phyloP scores from a whole-genome alignment of 1,140 invertebrate species.

The Marisa cornuarietis region DNA sequence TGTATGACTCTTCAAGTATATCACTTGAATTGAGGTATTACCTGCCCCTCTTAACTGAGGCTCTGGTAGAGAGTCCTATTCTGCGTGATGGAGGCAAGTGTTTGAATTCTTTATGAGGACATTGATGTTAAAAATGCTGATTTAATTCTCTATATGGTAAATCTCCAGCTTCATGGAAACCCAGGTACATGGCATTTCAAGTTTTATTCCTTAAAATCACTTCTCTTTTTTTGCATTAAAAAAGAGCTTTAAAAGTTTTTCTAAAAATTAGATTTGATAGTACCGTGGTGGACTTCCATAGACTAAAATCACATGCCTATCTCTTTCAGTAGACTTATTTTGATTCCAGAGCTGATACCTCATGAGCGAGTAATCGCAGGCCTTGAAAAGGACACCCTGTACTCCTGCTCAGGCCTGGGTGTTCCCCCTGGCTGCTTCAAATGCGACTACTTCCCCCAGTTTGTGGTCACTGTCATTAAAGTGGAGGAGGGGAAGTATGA shows the following conservation, averaged over 20 bases:
- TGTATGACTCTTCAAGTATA: constrained; percentile 79
- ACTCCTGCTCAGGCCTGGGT: constrained; percentile 72
- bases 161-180: too few relatives aligned
- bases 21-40: constrained; percentile 73
- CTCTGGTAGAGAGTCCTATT: constrained; percentile 72
- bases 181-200: too few relatives aligned
- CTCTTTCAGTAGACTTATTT: neutral
- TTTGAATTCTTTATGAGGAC: neutral
- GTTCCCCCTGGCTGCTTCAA: constrained; percentile 70
- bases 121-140: neutral
- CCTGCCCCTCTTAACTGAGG: constrained; percentile 78
- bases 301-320: neutral
- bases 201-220: too few relatives aligned
- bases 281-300: neutral
- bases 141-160: too few relatives aligned
- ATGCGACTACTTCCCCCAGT: constrained; percentile 43
- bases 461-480: constrained; percentile 62
- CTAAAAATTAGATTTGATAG: neutral
- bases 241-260: too few relatives aligned
- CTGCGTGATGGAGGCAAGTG: constrained; percentile 65
- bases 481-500: constrained; percentile 81
- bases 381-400: constrained; percentile 79
- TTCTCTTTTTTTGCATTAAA: too few relatives aligned
- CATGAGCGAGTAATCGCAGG: constrained; percentile 78
- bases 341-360: constrained; percentile 51